Evolutionary conservation across 2,797 vertebrate species (phyloP).

Genomic region (Hipposideros larvatus): DNA sequence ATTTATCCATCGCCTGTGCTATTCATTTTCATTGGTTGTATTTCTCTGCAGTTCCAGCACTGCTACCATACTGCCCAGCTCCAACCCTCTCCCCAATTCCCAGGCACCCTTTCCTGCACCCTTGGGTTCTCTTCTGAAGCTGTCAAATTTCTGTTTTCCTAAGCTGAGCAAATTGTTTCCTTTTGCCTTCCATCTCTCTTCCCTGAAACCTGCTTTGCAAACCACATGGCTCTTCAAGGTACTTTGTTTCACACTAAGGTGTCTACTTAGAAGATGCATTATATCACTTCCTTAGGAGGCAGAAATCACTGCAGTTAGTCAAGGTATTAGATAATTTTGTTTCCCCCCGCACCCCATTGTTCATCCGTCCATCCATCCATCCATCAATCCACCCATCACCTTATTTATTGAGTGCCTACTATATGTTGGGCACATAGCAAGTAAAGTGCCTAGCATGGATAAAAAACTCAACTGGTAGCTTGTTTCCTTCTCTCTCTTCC

Average conservation of each 20-base stretch:
- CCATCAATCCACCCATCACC: not conserved
- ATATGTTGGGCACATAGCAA: not conserved
- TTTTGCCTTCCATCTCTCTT: not conserved
- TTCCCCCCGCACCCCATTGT: not conserved
- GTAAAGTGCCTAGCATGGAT: not conserved
- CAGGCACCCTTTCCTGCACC: not conserved
- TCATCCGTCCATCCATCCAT: not conserved
- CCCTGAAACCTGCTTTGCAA: not conserved
- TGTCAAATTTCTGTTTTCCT: not conserved
- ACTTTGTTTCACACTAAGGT: not conserved
- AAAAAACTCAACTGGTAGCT: slow-evolving; percentile 15
- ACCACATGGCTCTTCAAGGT: not conserved
- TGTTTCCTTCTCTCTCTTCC: not conserved
- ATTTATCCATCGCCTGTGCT: not conserved
- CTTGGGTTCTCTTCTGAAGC: not conserved
- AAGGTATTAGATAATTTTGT: not conserved
- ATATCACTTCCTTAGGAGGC: not conserved
- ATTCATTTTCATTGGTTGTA: not conserved
- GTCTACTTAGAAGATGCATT: not conserved
- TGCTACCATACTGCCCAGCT: no score
- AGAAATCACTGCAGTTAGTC: not conserved
- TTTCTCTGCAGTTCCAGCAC: not conserved
- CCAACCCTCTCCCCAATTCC: not conserved
- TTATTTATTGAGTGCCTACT: not conserved
- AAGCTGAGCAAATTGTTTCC: not conserved